Conservation (phyloP, 2,888 invertebrate species). For the Artemia sinica region DNA sequence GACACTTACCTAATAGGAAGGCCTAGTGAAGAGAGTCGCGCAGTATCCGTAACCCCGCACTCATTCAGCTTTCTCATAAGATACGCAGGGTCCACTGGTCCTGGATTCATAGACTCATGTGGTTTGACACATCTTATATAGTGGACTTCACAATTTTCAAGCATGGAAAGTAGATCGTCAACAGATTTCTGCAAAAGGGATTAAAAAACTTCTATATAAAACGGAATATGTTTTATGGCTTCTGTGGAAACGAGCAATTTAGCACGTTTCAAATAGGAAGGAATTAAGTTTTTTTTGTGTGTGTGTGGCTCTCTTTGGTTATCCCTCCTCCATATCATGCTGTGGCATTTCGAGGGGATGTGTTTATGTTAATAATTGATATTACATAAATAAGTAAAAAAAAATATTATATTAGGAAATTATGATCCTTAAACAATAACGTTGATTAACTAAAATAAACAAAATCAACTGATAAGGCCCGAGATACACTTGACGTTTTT, state of each 20-base stretch:
- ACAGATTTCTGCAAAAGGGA: conserved; percentile 25
- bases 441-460: no score
- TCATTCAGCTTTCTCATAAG: conserved; percentile 25
- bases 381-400: no score
- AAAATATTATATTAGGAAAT: no score
- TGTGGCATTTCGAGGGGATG: no score
- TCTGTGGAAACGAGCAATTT: neutral
- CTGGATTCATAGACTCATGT: conserved; percentile 17
- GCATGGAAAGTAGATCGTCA: conserved; percentile 31
- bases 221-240: neutral
- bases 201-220: neutral
- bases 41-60: conserved; percentile 26
- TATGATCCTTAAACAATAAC: no score
- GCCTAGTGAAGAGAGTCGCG: conserved; percentile 25
- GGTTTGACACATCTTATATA: conserved; percentile 34
- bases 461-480: no score
- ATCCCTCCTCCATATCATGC: no score
- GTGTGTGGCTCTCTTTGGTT: no score
- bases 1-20: conserved; percentile 25
- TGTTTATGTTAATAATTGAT: no score
- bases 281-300: no score
- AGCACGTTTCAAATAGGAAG: no score
- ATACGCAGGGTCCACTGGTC: conserved; percentile 23
- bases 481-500: no score
- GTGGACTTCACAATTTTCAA: conserved; percentile 32